Evolutionary conservation across 2,113 vertebrate species (phyloP).

Genomic region (Calyptommatus sinebrachiatus): DNA sequence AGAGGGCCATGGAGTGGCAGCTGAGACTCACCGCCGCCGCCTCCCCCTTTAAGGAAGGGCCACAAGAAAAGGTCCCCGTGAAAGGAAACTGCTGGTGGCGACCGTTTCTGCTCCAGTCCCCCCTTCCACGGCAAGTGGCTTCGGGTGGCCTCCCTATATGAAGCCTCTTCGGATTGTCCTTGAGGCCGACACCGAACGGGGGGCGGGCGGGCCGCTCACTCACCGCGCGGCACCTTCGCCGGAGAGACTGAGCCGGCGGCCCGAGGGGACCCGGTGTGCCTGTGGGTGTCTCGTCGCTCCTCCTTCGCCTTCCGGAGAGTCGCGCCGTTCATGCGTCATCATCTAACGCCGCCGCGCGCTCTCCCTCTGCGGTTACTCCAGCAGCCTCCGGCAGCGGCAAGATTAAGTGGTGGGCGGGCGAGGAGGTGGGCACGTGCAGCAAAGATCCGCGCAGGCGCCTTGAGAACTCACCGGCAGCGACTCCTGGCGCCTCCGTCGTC

Average conservation of each 20-base stretch:
- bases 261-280: neutral
- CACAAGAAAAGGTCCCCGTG: neutral
- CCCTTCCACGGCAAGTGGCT: neutral
- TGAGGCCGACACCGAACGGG: neutral
- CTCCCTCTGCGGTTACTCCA: neutral
- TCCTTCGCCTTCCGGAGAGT: neutral
- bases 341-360: neutral
- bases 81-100: neutral
- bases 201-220: neutral
- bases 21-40: too few relatives aligned
- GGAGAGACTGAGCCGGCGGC: too few relatives aligned
- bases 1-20: neutral
- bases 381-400: neutral
- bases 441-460: too few relatives aligned
- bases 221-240: slow-evolving; percentile 3
- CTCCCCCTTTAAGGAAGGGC: neutral
- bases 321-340: slow-evolving; percentile 3
- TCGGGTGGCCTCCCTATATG: neutral
- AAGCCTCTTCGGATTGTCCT: neutral
- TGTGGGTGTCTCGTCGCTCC: too few relatives aligned
- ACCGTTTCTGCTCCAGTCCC: neutral
- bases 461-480: too few relatives aligned
- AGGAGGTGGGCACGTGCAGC: neutral
- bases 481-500: too few relatives aligned
- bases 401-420: neutral